Base-by-base conservation (phyloP, 1,140 invertebrate species). In the Octopus sinensis region DNA sequence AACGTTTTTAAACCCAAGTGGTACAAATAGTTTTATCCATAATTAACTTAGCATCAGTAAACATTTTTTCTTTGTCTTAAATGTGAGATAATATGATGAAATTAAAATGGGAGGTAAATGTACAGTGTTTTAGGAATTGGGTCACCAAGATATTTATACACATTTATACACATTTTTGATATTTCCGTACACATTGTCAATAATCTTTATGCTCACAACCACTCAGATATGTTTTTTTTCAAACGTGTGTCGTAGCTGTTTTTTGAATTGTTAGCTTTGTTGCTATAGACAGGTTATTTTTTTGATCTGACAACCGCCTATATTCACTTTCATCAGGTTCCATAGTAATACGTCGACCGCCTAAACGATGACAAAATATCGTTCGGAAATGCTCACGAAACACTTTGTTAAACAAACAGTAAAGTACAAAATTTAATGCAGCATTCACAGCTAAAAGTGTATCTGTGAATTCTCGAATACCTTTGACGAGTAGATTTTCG, bases 361-460 rank as follows among this genome's bases (percentile, higher is more conserved):
- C 76, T 17, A 13, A 77, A 52, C 52, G 12, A 43, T 52, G 78
- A 73, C 88, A 89, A 78, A 86, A 88, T 12, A 88, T 62, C 17
- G 82, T 80, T 10, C 77, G 79, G 81, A 87, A 89, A 43, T 85
- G 84, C 56, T 86, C 79, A 53, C 94, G 91, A 89, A 95, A 95
- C 84, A 94, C 94, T 88, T 94, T 93, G 83, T 94, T 94, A 84
- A 95, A 92, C n/a, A 93, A 92, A 86, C 94, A 95, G 89, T 95
- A 96, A 79, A 96, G 90, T 78, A 95, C 91, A 90, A 95, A 95
- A 91, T 95, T 95, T 7, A 93, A 92, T 1, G 91, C 91, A 4
- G 95, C 94, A 90, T 95, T 95, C 62, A 95, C 89, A 51, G 93
- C 92, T n/a, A 94, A 89, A 54, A 96, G 88, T 51, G 95, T 92